Base-by-base conservation (phyloP, 2,888 invertebrate species). In the Mesoligia furuncula region DNA sequence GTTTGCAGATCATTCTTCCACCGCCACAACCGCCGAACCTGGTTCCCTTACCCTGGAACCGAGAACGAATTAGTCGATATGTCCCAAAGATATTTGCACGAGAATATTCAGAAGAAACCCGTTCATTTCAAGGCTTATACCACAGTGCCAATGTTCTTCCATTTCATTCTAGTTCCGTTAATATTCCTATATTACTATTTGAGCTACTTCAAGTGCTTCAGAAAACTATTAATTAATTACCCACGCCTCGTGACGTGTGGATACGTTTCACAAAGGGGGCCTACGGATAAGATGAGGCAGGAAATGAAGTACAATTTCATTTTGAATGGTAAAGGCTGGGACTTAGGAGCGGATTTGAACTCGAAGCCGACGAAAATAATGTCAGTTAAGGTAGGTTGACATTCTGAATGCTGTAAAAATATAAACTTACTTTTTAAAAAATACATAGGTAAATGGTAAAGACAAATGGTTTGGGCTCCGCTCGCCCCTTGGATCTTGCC, bases 21-120 rank as follows among this genome's bases (percentile, higher is more conserved):
- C 39, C 90, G 90, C 57, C 84, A 90, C 71, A 80, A 90, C 4
- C 90, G 91, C 8, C 86, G 79, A 71, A 75, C 89, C 13, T 94
- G 94, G 94, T 93, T 90, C 67, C 92, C 93, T 1, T 93, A 93
- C 67, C 93, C 94, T 0, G 94, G 94, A 5, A 90, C 93, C 0
- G 95, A 95, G 24, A 83, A 85, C 11, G 90, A 90, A 27, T 82
- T 91, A 0, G 87, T 91, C 3, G 90, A 91, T 4, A 92, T 93
- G 90, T 91, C 93, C 0, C 93, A 94, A 79, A 88, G 90, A 86
- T 92, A 93, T 80, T 83, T 92, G 31, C 68, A 86, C 39, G 86
- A 91, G 24, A 90, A 90, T 75, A 85, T 76, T n/a, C 86, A 88
- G 11, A 92, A 91, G 74, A 91, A 89, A 66, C 91, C 92, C 0